Evolutionary conservation across 2,888 invertebrate genomes (phyloP).

Genomic region (Isotomurus palustris): DNA sequence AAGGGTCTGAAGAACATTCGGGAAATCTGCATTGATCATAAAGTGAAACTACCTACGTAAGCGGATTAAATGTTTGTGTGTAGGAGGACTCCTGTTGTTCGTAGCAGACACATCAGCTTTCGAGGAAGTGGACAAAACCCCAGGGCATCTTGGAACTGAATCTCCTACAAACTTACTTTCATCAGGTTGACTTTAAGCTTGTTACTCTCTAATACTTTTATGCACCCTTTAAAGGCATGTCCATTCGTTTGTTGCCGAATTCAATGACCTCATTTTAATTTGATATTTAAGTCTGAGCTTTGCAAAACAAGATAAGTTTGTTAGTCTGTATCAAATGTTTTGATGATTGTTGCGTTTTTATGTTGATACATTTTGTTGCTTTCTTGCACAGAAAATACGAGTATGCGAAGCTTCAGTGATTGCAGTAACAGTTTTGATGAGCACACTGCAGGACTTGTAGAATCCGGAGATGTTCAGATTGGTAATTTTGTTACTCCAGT

Average conservation of each 20-base stretch:
- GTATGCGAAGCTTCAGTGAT: constrained; percentile 46
- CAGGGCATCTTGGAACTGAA: constrained; percentile 52
- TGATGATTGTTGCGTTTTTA: constrained; percentile 24
- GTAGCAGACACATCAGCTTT: constrained; percentile 74
- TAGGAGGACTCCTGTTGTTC: constrained; percentile 68
- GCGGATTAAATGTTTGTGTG: no score
- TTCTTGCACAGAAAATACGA: constrained; percentile 45
- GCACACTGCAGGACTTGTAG: constrained; percentile 40
- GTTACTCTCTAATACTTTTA: constrained; percentile 28
- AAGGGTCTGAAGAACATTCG: neutral
- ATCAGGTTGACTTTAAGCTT: no score
- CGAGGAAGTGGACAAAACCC: constrained; percentile 63
- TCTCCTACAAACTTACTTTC: constrained; percentile 61
- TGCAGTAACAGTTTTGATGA: constrained; percentile 47
- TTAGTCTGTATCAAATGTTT: constrained; percentile 17
- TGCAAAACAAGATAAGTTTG: no score
- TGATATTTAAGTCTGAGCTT: no score
- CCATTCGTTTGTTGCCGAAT: constrained; percentile 5
- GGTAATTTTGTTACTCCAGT: no score
- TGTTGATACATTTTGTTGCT: constrained; percentile 52
- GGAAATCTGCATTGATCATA: neutral
- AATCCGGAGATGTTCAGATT: constrained; percentile 36
- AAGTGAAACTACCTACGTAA: neutral
- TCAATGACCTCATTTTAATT: constrained; percentile 16
- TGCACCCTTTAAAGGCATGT: neutral